Conservation (phyloP, 2,113 vertebrate species). For the Marmota monax region DNA sequence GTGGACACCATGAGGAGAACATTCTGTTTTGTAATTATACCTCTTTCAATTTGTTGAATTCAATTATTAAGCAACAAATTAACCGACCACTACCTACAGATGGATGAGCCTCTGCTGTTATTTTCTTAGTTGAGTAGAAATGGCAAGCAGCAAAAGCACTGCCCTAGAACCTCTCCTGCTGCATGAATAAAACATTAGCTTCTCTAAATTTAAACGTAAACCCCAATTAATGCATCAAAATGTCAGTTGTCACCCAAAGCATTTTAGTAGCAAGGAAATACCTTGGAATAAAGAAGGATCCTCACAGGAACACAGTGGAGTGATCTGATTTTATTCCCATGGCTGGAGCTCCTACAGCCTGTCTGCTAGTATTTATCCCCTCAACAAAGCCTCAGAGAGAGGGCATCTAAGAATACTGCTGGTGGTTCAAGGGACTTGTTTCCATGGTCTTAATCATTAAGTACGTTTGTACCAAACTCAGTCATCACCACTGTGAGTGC, state of each 20-base stretch:
- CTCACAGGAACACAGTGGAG: not conserved
- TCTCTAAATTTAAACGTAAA: conserved; percentile 77
- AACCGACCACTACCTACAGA: not conserved
- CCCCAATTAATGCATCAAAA: conserved; percentile 76
- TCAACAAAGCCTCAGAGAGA: not conserved
- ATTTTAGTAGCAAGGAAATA: conserved; percentile 64
- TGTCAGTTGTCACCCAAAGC: conserved; percentile 69
- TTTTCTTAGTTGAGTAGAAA: conserved; percentile 39
- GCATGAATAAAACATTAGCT: conserved; percentile 67
- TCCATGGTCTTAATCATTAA: conserved; percentile 62
- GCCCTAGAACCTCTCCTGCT: conserved; percentile 33
- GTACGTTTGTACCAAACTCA: not conserved
- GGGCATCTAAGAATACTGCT: not conserved
- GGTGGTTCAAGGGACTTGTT: not conserved
- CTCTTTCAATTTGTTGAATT: not conserved
- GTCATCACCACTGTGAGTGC: not conserved
- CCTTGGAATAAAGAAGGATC: conserved; percentile 20
- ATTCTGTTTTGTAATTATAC: not conserved
- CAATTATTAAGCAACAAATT: not conserved
- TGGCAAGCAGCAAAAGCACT: not conserved
- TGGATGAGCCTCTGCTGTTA: not conserved
- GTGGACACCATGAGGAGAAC: not conserved
- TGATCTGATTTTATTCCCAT: not conserved
- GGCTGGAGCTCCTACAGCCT: not conserved
- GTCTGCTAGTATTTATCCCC: conserved; percentile 3